phyloP scores from a whole-genome alignment of 2,113 vertebrate genomes.

The Triplophysa tibetana region DNA sequence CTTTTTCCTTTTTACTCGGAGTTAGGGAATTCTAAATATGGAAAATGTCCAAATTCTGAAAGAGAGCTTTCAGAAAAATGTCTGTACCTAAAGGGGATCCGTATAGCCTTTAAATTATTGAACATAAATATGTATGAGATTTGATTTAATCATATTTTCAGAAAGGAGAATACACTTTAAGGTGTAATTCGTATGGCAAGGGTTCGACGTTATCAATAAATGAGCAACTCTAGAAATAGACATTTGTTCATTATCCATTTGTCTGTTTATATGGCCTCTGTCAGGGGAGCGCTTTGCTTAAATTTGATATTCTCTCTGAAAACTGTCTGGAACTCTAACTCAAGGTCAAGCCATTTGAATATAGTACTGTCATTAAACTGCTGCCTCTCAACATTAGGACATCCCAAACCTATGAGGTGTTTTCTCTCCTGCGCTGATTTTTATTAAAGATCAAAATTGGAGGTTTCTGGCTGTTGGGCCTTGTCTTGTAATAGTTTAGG shows the following conservation, averaged over 20 bases:
- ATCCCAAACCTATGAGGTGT: not conserved
- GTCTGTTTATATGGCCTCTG: conserved; percentile 52
- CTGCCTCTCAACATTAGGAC: not conserved
- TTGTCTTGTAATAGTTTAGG: too few relatives aligned
- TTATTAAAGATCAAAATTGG: too few relatives aligned
- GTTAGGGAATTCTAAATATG: not conserved
- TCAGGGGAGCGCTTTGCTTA: not conserved
- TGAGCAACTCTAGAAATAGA: not conserved
- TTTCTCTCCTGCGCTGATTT: too few relatives aligned
- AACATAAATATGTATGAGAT: conserved; percentile 18
- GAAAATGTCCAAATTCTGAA: conserved; percentile 24
- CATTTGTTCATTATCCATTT: conserved; percentile 15
- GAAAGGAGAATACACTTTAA: not conserved
- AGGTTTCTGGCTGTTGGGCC: too few relatives aligned
- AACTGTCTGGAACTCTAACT: conserved; percentile 59
- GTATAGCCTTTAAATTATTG: conserved; percentile 37
- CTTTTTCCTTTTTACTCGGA: not conserved
- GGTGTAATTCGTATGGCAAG: not conserved
- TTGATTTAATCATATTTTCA: conserved; percentile 15
- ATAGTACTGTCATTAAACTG: not conserved
- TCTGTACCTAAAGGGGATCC: not conserved
- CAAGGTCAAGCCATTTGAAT: not conserved
- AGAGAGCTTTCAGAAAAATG: conserved; percentile 16
- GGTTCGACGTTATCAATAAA: conserved; percentile 19
- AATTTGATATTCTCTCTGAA: not conserved